Base-by-base conservation (phyloP, 2,797 vertebrate genomes). In the Ctenochaetus hawaiiensis region DNA sequence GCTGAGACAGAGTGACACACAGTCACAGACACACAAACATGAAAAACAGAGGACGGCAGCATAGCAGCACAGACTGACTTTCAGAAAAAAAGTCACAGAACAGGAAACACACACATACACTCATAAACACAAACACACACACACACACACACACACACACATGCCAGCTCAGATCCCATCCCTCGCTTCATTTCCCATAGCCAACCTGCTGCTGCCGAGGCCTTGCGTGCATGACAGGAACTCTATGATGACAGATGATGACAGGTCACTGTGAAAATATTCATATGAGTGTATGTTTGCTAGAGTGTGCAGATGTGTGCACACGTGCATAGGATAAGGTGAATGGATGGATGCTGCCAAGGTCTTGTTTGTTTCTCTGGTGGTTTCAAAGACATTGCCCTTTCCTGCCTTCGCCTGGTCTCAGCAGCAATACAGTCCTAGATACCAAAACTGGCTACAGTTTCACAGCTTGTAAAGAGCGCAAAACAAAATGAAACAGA, bases 211-310 rank as follows among this genome's bases (percentile, higher is more conserved):
- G 75, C 72, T 75, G 63, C 74, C 0, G 60, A 80, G 70, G 80
- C 77, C 81, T 73, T 23, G 48, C 44, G 45, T 3, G 67, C 23
- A 9, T 82, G 75, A 86, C 81, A 83, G 69, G 48, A 17, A 52
- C 67, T 72, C 67, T 45, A 10, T 59, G 83, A 84, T 75, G 86
- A 83, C 66, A 71, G 78, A 81, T 67, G 72, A 87, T 66, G 76
- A 87, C 12, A 11, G 77, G 78, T 63, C 11, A 6, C 41, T 8
- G 49, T 77, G 75, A 48, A 81, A 63, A 72, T 65, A 58, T 70
- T 66, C 16, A 3, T 10, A 14, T 30, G 45, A 14, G 22, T 41
- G 16, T 34, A 0, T 16, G 51, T 73, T 0, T 16, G 51, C 71
- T 39, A 41, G 62, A 54, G 70, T 37, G 57, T 22, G 48, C 47